Conservation (phyloP, 2,888 invertebrate species). For the Apotomis betuletana region DNA sequence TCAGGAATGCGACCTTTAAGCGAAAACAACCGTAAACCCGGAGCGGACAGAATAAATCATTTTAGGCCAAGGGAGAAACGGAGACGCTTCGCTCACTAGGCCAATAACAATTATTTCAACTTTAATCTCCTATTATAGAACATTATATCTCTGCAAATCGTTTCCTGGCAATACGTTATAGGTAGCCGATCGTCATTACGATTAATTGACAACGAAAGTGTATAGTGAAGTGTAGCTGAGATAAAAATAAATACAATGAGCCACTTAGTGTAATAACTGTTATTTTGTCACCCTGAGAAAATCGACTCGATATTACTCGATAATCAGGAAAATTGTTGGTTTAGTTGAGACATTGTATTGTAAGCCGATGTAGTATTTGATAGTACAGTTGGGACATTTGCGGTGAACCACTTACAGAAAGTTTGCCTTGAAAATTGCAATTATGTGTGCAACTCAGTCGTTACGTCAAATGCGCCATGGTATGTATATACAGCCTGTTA, state of each 20-base stretch:
- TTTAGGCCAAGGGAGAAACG: too few relatives aligned
- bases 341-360: conserved; percentile 6
- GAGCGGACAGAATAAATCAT: too few relatives aligned
- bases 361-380: neutral
- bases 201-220: conserved; percentile 52
- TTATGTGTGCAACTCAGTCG: too few relatives aligned
- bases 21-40: too few relatives aligned
- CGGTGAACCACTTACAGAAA: too few relatives aligned
- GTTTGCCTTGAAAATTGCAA: too few relatives aligned
- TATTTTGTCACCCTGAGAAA: conserved; percentile 13
- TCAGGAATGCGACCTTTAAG: too few relatives aligned
- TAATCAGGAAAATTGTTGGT: conserved; percentile 26
- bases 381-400: too few relatives aligned
- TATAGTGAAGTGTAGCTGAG: conserved; percentile 38
- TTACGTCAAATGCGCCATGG: too few relatives aligned
- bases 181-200: conserved; percentile 44
- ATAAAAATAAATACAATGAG: conserved; percentile 55
- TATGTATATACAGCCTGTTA: too few relatives aligned
- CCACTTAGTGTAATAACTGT: conserved; percentile 27
- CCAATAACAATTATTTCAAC: too few relatives aligned
- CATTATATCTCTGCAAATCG: neutral
- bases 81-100: too few relatives aligned
- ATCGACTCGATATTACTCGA: conserved; percentile 10
- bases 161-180: neutral
- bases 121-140: neutral